These are phyloP conservation scores for Amblyraja radiata DNA, from an alignment of 2,797 vertebrate species.

Conservation along the genomic window DNA sequence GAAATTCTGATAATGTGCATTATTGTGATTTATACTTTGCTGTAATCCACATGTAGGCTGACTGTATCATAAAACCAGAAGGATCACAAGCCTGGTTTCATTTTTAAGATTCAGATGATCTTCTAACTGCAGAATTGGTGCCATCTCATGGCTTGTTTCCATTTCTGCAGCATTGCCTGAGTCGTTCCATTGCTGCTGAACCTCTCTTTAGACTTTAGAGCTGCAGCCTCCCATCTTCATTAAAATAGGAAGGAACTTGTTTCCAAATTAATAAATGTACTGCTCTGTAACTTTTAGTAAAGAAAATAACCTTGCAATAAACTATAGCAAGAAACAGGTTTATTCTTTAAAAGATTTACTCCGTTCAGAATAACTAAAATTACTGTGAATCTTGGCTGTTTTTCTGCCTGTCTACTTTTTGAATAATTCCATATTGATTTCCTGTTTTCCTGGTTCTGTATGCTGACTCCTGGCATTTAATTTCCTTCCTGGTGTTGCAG, in stretches of 20 bases:
- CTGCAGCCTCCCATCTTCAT: neutral
- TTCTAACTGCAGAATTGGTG: no score
- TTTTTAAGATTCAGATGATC: no score
- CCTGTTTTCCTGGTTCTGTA: neutral
- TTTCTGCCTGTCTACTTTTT: neutral
- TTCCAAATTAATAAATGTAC: neutral
- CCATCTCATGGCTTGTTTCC: no score
- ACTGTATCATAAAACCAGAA: no score
- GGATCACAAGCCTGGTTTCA: no score
- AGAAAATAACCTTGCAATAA: neutral
- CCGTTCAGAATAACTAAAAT: neutral
- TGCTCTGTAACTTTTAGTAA: neutral
- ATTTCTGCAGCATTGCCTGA: no score
- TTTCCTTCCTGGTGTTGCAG: neutral
- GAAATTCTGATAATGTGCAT: neutral
- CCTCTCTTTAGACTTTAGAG: no score
- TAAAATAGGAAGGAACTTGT: neutral
- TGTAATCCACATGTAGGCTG: neutral
- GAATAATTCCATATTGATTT: neutral
- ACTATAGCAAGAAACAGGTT: neutral
- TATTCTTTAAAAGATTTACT: neutral
- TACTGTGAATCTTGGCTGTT: neutral
- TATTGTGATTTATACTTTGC: neutral
- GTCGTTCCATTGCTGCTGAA: no score
- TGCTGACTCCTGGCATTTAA: neutral